These are phyloP conservation scores for Acyrthosiphon pisum DNA, from an alignment of 1,140 invertebrate species.

Conservation along the genomic window DNA sequence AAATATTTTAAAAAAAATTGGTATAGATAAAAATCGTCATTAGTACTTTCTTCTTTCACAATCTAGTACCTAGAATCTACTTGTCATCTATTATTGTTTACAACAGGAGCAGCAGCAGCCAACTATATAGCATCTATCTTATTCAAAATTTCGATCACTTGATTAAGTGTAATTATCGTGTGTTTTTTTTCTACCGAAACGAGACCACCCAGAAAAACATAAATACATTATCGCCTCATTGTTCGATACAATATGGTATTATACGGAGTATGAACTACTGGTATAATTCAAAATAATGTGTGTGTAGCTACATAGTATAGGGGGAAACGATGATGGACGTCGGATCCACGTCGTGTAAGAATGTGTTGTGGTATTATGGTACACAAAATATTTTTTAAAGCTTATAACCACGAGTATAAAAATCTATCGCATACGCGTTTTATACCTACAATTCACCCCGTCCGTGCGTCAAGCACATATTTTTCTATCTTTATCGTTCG, in stretches of 20 bases:
- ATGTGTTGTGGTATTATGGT: not conserved
- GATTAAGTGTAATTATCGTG: not conserved
- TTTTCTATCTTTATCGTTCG: not conserved
- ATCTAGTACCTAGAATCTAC: not conserved
- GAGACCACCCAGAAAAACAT: not conserved
- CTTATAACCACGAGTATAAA: not conserved
- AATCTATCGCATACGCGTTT: not conserved
- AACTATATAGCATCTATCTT: not conserved
- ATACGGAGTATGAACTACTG: not conserved
- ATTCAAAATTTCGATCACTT: not conserved
- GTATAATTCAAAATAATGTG: not conserved
- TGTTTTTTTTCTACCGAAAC: not conserved
- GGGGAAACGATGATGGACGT: not conserved
- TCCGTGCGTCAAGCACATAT: not conserved
- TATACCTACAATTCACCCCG: not conserved
- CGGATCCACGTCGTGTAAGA: not conserved
- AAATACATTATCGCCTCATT: conserved; percentile 4
- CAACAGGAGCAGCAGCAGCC: not conserved
- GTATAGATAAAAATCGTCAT: not conserved
- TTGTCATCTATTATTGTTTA: not conserved
- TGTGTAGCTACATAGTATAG: not conserved
- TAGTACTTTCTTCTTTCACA: not conserved
- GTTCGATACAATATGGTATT: not conserved
- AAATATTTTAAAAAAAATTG: not conserved
- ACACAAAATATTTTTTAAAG: not conserved